A percentile compares a stretch with the other conserved stretches of the same genome.
These are phyloP conservation scores for Acanthopleura granulata DNA, from an alignment of 2,888 invertebrate species.

Conservation along the genomic window DNA sequence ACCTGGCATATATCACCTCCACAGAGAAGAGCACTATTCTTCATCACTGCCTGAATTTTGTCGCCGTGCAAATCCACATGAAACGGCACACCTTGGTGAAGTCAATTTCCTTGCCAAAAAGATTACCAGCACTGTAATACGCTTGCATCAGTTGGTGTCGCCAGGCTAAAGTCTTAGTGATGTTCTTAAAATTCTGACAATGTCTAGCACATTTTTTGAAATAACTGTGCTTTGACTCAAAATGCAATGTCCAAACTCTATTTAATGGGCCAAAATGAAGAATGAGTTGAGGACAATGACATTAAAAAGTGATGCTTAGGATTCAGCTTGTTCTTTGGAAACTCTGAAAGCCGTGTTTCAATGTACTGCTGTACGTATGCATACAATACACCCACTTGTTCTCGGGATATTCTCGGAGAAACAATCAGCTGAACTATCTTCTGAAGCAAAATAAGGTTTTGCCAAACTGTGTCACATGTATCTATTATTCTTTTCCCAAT, in stretches of 20 bases:
- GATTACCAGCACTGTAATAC: constrained; percentile 12
- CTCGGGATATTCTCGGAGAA: not conserved
- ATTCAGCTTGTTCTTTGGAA: not conserved
- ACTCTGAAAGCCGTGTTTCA: not conserved
- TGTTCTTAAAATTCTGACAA: too few species aligned
- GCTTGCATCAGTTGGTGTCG: too few species aligned
- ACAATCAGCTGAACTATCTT: constrained; percentile 10
- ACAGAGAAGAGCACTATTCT: too few species aligned
- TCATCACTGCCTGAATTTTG: not conserved
- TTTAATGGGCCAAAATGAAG: too few species aligned
- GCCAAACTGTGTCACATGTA: not conserved
- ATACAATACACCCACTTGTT: constrained; percentile 15
- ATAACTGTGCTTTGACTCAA: too few species aligned
- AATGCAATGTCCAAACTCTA: too few species aligned
- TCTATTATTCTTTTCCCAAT: constrained; percentile 5
- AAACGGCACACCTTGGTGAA: constrained; percentile 3
- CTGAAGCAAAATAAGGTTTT: not conserved
- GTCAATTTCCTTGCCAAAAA: constrained; percentile 20
- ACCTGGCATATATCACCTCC: too few species aligned
- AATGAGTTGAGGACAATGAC: too few species aligned
- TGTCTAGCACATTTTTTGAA: too few species aligned
- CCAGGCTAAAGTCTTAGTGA: too few species aligned
- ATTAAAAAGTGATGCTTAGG: too few species aligned
- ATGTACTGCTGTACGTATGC: constrained; percentile 14
- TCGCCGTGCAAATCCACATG: not conserved